Evolutionary conservation across 2,113 vertebrate genomes (phyloP).

Genomic region (Miniopterus natalensis): DNA sequence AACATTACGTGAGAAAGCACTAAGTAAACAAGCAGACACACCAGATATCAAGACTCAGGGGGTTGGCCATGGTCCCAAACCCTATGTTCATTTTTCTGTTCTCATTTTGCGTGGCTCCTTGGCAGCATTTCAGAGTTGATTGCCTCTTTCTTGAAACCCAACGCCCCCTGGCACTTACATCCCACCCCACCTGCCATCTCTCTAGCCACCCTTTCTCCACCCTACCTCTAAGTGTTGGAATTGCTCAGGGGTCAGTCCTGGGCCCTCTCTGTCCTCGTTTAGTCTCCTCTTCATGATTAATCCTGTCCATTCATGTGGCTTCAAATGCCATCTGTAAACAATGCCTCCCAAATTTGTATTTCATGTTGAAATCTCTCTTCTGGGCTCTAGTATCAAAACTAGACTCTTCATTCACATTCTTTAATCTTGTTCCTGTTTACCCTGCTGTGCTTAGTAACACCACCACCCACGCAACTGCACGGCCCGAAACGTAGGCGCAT

Average conservation of each 20-base stretch:
- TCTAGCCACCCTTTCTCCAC: neutral
- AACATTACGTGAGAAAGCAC: neutral
- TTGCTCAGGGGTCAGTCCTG: neutral
- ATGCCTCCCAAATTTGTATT: neutral
- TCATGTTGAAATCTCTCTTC: neutral
- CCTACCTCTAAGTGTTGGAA: neutral
- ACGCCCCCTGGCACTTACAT: neutral
- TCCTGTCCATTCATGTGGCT: neutral
- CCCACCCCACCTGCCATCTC: neutral
- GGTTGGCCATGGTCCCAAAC: neutral
- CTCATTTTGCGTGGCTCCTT: conserved; percentile 24
- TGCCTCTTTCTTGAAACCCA: neutral
- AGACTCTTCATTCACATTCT: neutral
- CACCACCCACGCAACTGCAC: neutral
- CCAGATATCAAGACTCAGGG: neutral
- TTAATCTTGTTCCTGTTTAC: neutral
- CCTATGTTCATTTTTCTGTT: neutral
- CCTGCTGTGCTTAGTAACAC: neutral
- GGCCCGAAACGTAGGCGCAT: neutral
- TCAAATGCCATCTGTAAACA: neutral
- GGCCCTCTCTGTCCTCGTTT: neutral
- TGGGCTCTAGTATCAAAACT: neutral
- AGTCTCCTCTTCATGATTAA: neutral
- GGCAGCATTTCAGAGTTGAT: neutral
- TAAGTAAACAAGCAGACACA: neutral